Evolutionary conservation across 2,797 vertebrate genomes (phyloP).

Genomic region (Naso thynnoides): DNA sequence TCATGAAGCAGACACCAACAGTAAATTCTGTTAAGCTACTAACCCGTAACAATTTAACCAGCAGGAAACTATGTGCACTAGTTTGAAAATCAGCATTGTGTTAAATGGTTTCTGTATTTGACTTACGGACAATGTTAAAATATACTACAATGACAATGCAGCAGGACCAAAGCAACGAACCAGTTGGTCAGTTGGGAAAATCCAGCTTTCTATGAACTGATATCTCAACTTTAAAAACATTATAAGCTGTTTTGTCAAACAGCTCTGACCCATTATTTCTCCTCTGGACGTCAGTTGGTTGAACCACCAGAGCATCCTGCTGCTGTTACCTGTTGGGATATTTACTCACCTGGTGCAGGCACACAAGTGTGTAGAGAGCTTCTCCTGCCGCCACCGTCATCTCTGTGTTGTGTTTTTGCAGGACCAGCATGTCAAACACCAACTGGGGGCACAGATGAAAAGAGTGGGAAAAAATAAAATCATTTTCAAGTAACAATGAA

Average conservation of each 20-base stretch:
- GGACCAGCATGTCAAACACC: slow-evolving; percentile 99
- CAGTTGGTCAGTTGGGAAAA: too few species aligned
- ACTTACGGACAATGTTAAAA: not conserved
- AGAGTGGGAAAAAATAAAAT: not conserved
- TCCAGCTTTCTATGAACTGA: not conserved
- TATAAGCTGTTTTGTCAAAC: not conserved
- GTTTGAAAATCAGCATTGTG: too few species aligned
- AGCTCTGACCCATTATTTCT: not conserved
- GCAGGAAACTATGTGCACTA: too few species aligned
- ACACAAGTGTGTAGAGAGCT: slow-evolving; percentile 98
- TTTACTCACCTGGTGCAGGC: slow-evolving; percentile 94
- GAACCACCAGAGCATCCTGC: not conserved
- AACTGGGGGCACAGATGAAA: slow-evolving; percentile 80
- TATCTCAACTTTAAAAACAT: not conserved
- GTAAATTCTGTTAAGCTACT: too few species aligned
- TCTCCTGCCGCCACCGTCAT: slow-evolving; percentile 98
- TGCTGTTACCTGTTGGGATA: not conserved
- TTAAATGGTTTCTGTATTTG: too few species aligned
- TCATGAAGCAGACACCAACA: too few species aligned
- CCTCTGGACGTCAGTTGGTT: too few species aligned
- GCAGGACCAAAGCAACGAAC: not conserved
- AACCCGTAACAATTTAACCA: too few species aligned
- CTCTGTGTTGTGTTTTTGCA: slow-evolving; percentile 98
- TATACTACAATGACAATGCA: not conserved
- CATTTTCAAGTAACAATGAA: not conserved